Conservation (phyloP, 2,888 invertebrate species). For the Mythimna loreyi region DNA sequence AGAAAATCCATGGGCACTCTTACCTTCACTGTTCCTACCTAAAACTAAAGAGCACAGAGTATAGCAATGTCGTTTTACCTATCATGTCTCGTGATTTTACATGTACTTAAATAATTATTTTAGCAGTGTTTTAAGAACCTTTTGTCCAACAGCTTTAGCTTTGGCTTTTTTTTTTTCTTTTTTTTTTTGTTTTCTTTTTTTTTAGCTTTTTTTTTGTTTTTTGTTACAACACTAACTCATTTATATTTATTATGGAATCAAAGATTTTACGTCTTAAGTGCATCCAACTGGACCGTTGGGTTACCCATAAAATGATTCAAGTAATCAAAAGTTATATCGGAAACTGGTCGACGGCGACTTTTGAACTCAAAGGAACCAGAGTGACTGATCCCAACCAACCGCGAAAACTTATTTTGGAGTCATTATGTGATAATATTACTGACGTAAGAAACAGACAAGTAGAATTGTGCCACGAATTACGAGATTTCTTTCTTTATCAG, state of each 20-base stretch:
- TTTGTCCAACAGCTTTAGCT: too few relatives aligned
- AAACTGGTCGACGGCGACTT: constrained; percentile 48
- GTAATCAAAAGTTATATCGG: constrained; percentile 23
- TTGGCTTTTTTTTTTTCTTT: too few relatives aligned
- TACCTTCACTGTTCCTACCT: too few relatives aligned
- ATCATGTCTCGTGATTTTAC: background rate
- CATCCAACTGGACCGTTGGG: constrained; percentile 16
- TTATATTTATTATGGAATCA: constrained; percentile 24
- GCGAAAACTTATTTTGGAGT: constrained; percentile 45
- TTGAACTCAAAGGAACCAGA: constrained; percentile 43
- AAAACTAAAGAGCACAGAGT: background rate
- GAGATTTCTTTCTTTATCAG: constrained; percentile 23
- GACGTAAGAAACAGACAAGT: constrained; percentile 46
- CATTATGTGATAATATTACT: constrained; percentile 53
- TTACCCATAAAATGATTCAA: constrained; percentile 36
- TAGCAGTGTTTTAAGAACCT: background rate
- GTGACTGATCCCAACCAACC: constrained; percentile 41
- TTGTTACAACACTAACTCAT: background rate
- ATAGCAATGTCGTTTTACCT: background rate
- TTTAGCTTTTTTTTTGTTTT: too few relatives aligned
- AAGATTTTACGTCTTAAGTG: constrained; percentile 24
- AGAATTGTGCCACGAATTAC: constrained; percentile 53
- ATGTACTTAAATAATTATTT: background rate
- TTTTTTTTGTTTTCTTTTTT: too few relatives aligned
- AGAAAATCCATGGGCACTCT: too few relatives aligned